Conservation (phyloP, 2,888 invertebrate species). For the Zeuzera pyrina region DNA sequence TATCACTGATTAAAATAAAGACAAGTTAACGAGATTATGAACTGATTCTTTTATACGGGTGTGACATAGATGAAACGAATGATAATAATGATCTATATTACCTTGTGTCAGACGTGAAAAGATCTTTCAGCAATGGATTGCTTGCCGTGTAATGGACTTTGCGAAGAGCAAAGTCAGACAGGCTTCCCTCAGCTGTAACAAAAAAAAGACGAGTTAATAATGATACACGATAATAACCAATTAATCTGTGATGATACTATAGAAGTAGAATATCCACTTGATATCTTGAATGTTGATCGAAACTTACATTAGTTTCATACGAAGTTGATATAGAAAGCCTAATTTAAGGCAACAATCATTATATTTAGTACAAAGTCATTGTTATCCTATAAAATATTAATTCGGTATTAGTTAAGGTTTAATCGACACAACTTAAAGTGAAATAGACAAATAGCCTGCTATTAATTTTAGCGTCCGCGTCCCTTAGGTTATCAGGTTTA, state of each 20-base stretch:
- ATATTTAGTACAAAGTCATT: constrained; percentile 3
- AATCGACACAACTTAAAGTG: constrained; percentile 16
- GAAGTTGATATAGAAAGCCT: too few species aligned
- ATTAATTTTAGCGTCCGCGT: constrained; percentile 42
- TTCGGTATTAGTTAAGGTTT: constrained; percentile 10
- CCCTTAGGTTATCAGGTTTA: constrained; percentile 39
- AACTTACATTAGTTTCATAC: too few species aligned
- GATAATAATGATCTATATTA: constrained; percentile 21
- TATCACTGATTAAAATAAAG: not conserved
- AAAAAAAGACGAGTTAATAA: constrained; percentile 28
- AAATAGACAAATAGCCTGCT: constrained; percentile 39
- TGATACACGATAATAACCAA: too few species aligned
- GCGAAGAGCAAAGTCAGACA: constrained; percentile 87
- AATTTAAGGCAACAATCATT: too few species aligned
- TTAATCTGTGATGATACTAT: too few species aligned
- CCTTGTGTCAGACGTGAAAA: constrained; percentile 84
- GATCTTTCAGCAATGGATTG: constrained; percentile 78
- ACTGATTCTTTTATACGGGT: not conserved
- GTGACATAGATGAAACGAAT: too few species aligned
- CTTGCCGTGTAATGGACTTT: constrained; percentile 83
- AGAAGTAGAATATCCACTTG: too few species aligned
- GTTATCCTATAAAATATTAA: constrained; percentile 8
- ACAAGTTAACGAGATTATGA: not conserved
- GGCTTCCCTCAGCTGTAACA: constrained; percentile 92
- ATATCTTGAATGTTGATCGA: too few species aligned